Base-by-base conservation (phyloP, 2,797 vertebrate species). In the Streptopelia turtur region DNA sequence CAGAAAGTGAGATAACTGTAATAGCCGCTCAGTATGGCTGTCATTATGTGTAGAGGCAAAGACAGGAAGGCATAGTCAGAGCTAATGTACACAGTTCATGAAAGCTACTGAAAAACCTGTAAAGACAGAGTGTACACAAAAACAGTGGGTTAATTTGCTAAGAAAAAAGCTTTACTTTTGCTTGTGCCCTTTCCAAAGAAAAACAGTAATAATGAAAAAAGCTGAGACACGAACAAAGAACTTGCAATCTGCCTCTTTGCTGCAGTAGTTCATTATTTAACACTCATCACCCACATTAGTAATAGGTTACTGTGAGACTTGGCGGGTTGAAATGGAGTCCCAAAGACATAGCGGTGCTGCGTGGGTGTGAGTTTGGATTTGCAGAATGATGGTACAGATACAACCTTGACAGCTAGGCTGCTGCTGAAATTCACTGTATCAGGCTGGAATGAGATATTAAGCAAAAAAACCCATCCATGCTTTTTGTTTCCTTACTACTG, bases 341-440 rank as follows among this genome's bases (percentile, higher is more conserved):
- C 11, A 1, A 78, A 95, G 89, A 79, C 80, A 92, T 8, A n/a
- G 82, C 20, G 69, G 82, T 6, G 27, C 59, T 81, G 81, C 47
- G 95, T 94, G 93, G 93, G 94, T 65, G 96, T 81, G 83, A 90
- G 83, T 94, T 89, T 94, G 95, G 83, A 92, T 96, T 78, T 96
- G 81, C 87, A 77, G 82, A 83, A 70, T 65, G 90, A 71, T 86
- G 76, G 84, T 94, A 90, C 95, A 88, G 93, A 82, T 94, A 77
- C 6, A 94, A 82, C 82, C 82, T 60, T 93, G 95, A 87, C 88
- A 93, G 83, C 50, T 59, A 87, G 83, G 74, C 88, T 93, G 76
- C 22, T 86, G 77, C 82, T 92, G 93, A 79, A 93, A 81, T 92
- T 79, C 93, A 71, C 63, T 91, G 31, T 33, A 85, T 92, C 92